Evolutionary conservation across 2,113 vertebrate genomes (phyloP), one percentile per base, ranked within the genome.

Genomic region (Pelobates fuscus): DNA sequence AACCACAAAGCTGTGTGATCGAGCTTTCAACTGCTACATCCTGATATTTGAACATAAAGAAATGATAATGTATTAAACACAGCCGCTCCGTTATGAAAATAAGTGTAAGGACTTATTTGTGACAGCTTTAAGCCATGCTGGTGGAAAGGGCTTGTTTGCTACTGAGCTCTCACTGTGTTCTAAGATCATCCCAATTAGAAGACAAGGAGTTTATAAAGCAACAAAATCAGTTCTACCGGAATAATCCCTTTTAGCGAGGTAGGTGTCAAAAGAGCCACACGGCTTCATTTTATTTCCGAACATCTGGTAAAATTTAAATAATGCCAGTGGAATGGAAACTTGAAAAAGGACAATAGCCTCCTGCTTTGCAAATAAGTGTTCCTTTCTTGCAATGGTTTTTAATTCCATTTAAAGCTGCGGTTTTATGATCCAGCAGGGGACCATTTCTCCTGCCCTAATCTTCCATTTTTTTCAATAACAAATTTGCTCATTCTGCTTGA

Each of bases 271-370:
- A 2, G 49, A 8, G 73, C 37, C 55, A 49, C 55, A 68, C 55
- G 24, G 73, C 57, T 61, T 77, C 57, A 60, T 77, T 77, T 67
- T 77, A 68, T 77, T 77, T 44, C 15, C 17, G 44, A 67, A 52
- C 73, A 77, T 77, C 73, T 59, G 64, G 64, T 77, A 52, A 68
- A 77, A 77, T 68, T 49, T 61, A 61, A 77, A 77, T 68, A 52
- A 77, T 61, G 73, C 30, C 73, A 77, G 62, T 77, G 73, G 73
- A 77, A 77, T 68, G 57, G 73, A 77, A 77, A 77, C 55, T 77
- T 2, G 7, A 37, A 20, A 32, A 26, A 68, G 73, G 73, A 77
- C 73, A 77, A 77, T 77, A 62, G 73, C 55, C 73, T 30, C 73
- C 73, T 25, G 73, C 73, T 37, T 77, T 60, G 73, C 27, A 58